Conservation (phyloP, 64 coral and sea anemone genomes). For the Astreopora myriophthalma region DNA sequence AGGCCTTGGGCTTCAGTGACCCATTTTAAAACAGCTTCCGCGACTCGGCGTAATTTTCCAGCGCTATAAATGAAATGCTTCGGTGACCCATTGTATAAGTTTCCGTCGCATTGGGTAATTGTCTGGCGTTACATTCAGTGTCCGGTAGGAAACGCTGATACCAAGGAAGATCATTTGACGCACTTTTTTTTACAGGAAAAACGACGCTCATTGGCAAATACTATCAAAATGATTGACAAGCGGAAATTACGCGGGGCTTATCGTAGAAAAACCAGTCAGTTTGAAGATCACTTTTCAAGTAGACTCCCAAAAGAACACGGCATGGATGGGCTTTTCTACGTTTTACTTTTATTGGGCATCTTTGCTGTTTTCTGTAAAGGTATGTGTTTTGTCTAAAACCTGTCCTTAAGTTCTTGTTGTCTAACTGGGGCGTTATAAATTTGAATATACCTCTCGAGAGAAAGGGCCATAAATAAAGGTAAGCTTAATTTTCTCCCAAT, state of each 20-base stretch:
- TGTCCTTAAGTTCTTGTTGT: neutral
- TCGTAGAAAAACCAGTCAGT: neutral
- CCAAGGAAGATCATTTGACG: too few species aligned
- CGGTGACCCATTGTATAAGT: too few species aligned
- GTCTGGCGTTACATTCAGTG: too few species aligned
- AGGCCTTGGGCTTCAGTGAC: too few species aligned
- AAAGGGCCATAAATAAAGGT: too few species aligned
- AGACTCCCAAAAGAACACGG: neutral
- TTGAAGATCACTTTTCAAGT: neutral
- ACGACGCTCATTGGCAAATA: neutral
- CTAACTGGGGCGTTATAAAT: neutral
- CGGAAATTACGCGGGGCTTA: neutral
- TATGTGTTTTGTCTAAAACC: neutral
- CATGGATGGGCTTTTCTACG: neutral
- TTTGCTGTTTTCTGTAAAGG: neutral
- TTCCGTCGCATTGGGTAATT: too few species aligned
- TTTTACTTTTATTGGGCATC: neutral
- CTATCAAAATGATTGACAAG: conserved; percentile 3
- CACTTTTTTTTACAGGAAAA: neutral
- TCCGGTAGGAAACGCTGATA: too few species aligned
- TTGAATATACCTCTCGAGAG: neutral
- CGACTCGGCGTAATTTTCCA: too few species aligned
- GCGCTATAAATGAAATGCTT: too few species aligned
- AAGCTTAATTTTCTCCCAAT: too few species aligned
- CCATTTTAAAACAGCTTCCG: too few species aligned